Percentiles rank a stretch among this genome's conserved stretches.
phyloP scores from a whole-genome alignment of 2,888 invertebrate species.

The Heliconius hortense region DNA sequence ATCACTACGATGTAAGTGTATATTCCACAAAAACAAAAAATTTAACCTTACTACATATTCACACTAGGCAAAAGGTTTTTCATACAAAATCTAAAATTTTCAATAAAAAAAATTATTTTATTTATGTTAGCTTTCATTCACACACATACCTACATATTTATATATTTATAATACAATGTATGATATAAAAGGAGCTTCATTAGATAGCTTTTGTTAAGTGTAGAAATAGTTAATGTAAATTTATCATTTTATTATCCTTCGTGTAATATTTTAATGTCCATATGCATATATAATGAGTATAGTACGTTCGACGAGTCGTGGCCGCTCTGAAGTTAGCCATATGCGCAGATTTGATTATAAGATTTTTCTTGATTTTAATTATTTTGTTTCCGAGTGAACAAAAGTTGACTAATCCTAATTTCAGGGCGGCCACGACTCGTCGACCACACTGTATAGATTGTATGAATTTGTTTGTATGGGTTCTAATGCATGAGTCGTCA shows the following conservation, averaged over 20 bases:
- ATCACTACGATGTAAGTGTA: no score
- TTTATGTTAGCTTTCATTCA: not conserved
- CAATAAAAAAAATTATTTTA: not conserved
- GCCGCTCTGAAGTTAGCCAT: not conserved
- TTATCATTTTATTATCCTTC: slow-evolving; percentile 4
- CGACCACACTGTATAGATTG: not conserved
- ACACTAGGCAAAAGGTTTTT: not conserved
- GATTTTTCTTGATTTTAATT: not conserved
- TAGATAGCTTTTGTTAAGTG: slow-evolving; percentile 14
- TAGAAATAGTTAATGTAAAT: slow-evolving; percentile 13
- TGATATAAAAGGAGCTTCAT: slow-evolving; percentile 22
- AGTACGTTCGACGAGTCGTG: not conserved
- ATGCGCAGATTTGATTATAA: not conserved
- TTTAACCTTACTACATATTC: slow-evolving; percentile 1
- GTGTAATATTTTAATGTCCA: slow-evolving; percentile 5
- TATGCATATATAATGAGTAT: not conserved
- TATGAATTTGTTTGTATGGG: slow-evolving; percentile 7
- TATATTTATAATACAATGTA: slow-evolving; percentile 11
- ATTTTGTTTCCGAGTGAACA: not conserved
- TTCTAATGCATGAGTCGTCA: not conserved
- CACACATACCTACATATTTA: not conserved
- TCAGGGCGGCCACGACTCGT: not conserved
- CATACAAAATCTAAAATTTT: not conserved
- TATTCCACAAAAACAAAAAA: not conserved
- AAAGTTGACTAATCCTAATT: not conserved